Base-by-base conservation (phyloP, 1,140 invertebrate genomes). In the Aphelinus certus region DNA sequence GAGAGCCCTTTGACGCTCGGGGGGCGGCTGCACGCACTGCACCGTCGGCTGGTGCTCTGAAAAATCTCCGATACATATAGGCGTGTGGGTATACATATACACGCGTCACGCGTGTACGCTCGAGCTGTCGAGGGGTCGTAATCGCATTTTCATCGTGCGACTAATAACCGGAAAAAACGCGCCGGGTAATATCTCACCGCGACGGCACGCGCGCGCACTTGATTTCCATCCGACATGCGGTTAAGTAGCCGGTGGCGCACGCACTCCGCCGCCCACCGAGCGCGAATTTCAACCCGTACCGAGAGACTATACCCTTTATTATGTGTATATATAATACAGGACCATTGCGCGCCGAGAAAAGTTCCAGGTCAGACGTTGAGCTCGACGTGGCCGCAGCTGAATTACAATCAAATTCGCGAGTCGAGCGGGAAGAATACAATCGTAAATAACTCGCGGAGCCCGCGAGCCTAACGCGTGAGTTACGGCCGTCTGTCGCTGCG, bases 71-170 rank as follows among this genome's bases (percentile, higher is more conserved):
- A 70, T 71, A 26, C 51, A 53, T n/a, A 26, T 6, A 61, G 71
- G 62, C 57, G 49, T 9, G 45, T 3, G 26, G 42, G 58, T 61
- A 49, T 26, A 26, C 26, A 26, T 26, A 26, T 26, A 26, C 26
- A 26, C 42, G n/a, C 53, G 53, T 72, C 49, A 48, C 26, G 47
- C 58, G 43, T 51, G 49, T 57, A 10, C 46, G 3, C 46, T 47
- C 26, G 47, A 9, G 6, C 43, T 47, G 57, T 72, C 61, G 70
- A 56, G 70, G 69, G 43, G n/a, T 5, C 42, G 56, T 73, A 73
- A 73, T 73, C 71, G 62, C 10, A 48, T 62, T 74, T 68, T 68
- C 72, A 74, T 74, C 42, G 64, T 26, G 49, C 48, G 72, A 74
- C 62, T 68, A 62, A 74, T 74, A 53, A 48, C 4, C 42, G 58